Conservation (phyloP, 2,888 invertebrate species). For the Peribatodes rhomboidaria region DNA sequence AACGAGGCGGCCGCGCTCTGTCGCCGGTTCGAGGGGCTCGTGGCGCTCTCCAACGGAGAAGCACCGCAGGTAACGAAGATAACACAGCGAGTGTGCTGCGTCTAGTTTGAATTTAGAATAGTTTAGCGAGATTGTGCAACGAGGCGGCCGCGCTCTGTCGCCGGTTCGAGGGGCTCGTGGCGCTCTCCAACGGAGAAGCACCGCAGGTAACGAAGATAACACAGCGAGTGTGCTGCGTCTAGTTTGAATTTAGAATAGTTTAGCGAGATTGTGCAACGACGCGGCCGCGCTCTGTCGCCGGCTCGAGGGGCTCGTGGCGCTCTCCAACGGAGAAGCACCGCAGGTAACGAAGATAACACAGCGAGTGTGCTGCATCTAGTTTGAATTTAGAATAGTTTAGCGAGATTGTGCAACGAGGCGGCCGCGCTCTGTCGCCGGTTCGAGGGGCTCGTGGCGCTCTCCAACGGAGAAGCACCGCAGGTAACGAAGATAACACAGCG, state of each 20-base stretch:
- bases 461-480: slow-evolving; percentile 63
- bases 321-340: slow-evolving; percentile 76
- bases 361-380: too few relatives aligned
- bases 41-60: slow-evolving; percentile 86
- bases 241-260: too few relatives aligned
- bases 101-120: too few relatives aligned
- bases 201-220: slow-evolving; percentile 25
- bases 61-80: slow-evolving; percentile 23
- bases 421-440: slow-evolving; percentile 88
- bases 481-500: neutral
- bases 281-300: slow-evolving; percentile 87
- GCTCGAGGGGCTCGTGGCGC: slow-evolving; percentile 90
- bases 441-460: slow-evolving; percentile 90
- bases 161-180: slow-evolving; percentile 90
- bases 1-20: slow-evolving; percentile 85
- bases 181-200: slow-evolving; percentile 81
- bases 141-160: slow-evolving; percentile 86
- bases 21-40: slow-evolving; percentile 90
- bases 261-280: slow-evolving; percentile 77
- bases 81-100: too few relatives aligned
- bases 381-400: too few relatives aligned
- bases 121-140: too few relatives aligned
- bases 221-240: too few relatives aligned
- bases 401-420: slow-evolving; percentile 81
- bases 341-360: slow-evolving; percentile 16